Evolutionary conservation across 2,797 vertebrate species (phyloP).

Genomic region (Carcharodon carcharias): DNA sequence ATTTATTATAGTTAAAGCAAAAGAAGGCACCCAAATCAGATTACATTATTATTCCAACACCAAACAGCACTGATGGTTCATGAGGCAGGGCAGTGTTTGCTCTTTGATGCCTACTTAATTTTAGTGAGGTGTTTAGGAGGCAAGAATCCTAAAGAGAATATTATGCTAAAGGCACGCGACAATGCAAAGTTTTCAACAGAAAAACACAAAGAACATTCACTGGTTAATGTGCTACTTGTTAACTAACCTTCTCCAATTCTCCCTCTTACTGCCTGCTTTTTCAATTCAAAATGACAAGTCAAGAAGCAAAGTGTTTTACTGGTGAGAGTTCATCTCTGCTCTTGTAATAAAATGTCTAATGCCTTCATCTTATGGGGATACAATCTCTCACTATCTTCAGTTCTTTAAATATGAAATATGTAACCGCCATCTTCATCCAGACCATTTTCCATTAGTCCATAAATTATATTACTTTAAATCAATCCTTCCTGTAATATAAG

Average conservation of each 20-base stretch:
- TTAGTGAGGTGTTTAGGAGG: background rate
- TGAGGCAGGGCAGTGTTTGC: background rate
- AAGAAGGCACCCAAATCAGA: background rate
- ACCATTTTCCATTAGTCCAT: constrained; percentile 31
- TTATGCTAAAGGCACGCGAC: background rate
- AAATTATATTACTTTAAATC: constrained; percentile 36
- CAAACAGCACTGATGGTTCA: background rate
- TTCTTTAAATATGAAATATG: constrained; percentile 29
- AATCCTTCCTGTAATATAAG: constrained; percentile 31
- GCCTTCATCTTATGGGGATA: background rate
- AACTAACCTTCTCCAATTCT: background rate
- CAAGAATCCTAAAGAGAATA: background rate
- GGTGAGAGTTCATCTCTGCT: background rate
- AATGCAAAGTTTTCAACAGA: background rate
- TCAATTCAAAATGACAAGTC: constrained; percentile 4
- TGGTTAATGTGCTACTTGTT: background rate
- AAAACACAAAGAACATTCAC: background rate
- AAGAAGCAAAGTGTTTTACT: background rate
- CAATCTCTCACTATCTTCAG: background rate
- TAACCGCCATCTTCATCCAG: background rate
- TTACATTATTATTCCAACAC: background rate
- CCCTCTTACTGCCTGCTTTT: background rate
- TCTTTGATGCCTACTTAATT: background rate
- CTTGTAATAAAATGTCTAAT: background rate
- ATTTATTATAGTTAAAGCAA: background rate